Evolutionary conservation across 2,797 vertebrate species (phyloP), one percentile per base, ranked within the genome.

Genomic region (Halcyon badia): DNA sequence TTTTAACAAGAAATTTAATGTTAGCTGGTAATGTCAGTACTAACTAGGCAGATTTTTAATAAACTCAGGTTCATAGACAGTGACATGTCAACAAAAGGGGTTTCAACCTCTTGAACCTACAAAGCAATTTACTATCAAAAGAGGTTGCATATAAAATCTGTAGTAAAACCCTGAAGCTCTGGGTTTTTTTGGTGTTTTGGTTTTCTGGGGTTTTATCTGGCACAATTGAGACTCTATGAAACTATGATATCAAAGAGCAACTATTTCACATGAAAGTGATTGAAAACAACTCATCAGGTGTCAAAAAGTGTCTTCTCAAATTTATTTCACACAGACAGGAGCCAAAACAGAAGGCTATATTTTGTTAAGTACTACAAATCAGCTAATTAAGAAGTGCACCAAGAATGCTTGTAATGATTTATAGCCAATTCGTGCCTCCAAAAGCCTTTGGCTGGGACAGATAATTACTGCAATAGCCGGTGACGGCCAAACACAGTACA

Each of bases 361-460:
- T 93, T 87, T 51, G 73, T n/a, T 37, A 95, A 83, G 31, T 77
- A 33, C 54, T 82, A 83, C 52, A 94, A 91, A 87, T 78, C n/a
- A 90, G 60, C 37, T 91, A 92, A 96, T 96, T 92, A 95, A 90
- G 80, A 85, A 68, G 49, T 56, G n/a, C 15, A 10, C 30, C 35
- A 86, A 56, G 66, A 89, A 86, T 48, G 25, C 6, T 91, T 90
- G 58, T 69, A 64, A 8, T 81, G 69, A 94, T 85, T 94, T 90
- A 82, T 54, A 89, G 58, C 15, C n/a, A 79, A 46, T 61, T 77
- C 0, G 0, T 88, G 51, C 60, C 46, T 84, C 76, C 54, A 84
- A 76, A 94, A 95, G 22, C 31, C 18, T 93, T 94, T 95, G 73
- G 44, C 87, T 81, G 42, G n/a, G n/a, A 66, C 28, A 79, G 61